phyloP scores from a whole-genome alignment of 2,888 invertebrate genomes.

The Drosophila borborema region DNA sequence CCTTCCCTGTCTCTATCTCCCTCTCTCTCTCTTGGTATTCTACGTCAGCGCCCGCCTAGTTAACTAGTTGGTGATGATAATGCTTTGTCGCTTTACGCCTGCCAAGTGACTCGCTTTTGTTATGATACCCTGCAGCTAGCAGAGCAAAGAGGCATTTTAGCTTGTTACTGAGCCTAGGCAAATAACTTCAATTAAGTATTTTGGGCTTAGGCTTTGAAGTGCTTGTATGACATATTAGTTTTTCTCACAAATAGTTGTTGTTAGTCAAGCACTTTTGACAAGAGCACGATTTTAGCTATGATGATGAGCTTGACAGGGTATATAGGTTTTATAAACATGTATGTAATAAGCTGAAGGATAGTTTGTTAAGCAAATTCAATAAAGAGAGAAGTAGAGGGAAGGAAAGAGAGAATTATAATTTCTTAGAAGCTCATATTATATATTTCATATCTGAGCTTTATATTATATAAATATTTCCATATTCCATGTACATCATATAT shows the following conservation, averaged over 20 bases:
- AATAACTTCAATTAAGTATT: background rate
- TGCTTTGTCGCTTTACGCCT: constrained; percentile 32
- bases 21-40: background rate
- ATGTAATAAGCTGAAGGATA: background rate
- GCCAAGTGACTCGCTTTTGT: constrained; percentile 22
- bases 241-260: background rate
- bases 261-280: background rate
- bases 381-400: too few species aligned
- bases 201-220: background rate
- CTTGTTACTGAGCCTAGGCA: background rate
- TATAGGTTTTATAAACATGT: background rate
- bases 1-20: background rate
- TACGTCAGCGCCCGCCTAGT: constrained; percentile 1
- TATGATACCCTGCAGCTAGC: constrained; percentile 26
- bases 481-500: too few species aligned
- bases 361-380: background rate
- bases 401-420: too few species aligned
- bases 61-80: constrained; percentile 23
- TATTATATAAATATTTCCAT: too few species aligned
- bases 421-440: too few species aligned
- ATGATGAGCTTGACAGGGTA: too few species aligned
- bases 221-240: background rate
- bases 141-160: background rate
- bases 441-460: too few species aligned
- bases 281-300: background rate